A percentile compares a stretch with the other conserved stretches of the same genome.
These are phyloP conservation scores for Mactra quadrangularis DNA, from an alignment of 1,140 invertebrate species.

Conservation along the genomic window DNA sequence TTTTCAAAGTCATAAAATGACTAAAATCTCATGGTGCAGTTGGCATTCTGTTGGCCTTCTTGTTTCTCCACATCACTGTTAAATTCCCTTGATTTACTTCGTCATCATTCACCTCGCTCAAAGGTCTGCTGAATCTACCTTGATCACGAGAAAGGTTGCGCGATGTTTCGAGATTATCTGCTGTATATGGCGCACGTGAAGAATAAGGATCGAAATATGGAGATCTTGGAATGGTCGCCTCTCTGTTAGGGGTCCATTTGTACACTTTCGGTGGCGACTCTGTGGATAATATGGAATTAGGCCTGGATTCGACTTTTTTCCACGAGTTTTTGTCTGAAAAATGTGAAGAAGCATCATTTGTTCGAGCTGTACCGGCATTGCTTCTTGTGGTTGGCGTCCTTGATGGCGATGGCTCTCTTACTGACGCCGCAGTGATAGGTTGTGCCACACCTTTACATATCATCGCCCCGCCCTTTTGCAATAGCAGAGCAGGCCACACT, in stretches of 20 bases:
- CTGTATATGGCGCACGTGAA: not conserved
- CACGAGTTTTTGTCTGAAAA: not conserved
- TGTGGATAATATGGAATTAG: not conserved
- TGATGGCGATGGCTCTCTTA: not conserved
- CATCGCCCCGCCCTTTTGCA: constrained; percentile 20
- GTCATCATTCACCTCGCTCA: not conserved
- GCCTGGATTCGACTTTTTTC: not conserved
- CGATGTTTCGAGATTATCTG: not conserved
- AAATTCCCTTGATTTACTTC: constrained; percentile 4
- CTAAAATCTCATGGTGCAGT: constrained; percentile 28
- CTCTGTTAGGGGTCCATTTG: not conserved
- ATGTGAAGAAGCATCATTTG: not conserved
- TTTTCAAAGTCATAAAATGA: too few species aligned
- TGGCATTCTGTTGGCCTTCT: constrained; percentile 12
- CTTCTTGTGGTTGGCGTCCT: not conserved
- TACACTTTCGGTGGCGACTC: constrained; percentile 30
- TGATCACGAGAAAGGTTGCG: not conserved
- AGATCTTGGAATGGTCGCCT: not conserved
- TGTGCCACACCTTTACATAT: constrained; percentile 51
- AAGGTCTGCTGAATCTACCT: not conserved
- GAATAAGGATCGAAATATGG: constrained; percentile 40
- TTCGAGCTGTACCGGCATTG: not conserved
- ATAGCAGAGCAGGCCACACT: constrained; percentile 52
- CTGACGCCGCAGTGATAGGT: not conserved
- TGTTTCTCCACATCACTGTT: constrained; percentile 49